phyloP scores from a whole-genome alignment of 2,888 invertebrate genomes.

The Galerucella pusilla region DNA sequence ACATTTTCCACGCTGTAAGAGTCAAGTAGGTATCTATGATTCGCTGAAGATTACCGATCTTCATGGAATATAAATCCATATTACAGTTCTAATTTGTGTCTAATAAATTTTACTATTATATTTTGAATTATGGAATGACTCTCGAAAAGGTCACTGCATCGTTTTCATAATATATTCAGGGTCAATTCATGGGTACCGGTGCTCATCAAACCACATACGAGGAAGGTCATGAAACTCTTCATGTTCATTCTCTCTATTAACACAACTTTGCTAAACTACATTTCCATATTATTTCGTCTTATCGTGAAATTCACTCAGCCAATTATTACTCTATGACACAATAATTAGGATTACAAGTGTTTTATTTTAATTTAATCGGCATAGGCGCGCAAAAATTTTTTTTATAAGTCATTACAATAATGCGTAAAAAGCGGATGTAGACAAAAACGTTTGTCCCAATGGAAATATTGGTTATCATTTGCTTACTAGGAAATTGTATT shows the following conservation, averaged over 20 bases:
- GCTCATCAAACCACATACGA: constrained; percentile 38
- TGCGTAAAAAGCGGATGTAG: no score
- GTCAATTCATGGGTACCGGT: constrained; percentile 43
- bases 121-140: constrained; percentile 56
- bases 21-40: constrained; percentile 16
- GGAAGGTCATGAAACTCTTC: constrained; percentile 32
- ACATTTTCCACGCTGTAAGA: constrained; percentile 15
- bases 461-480: no score
- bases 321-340: constrained; percentile 3
- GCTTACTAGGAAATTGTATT: no score
- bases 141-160: constrained; percentile 56
- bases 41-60: constrained; percentile 32
- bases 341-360: constrained; percentile 9
- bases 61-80: constrained; percentile 56
- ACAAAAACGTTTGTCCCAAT: no score
- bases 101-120: constrained; percentile 57
- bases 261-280: constrained; percentile 11
- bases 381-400: neutral
- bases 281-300: constrained; percentile 3
- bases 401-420: neutral
- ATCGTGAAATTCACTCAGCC: neutral
- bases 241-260: constrained; percentile 19
- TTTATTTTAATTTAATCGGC: constrained; percentile 6
- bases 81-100: constrained; percentile 59
- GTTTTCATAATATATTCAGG: constrained; percentile 54